Conservation (phyloP, 2,888 invertebrate genomes). For the Erebia ligea region DNA sequence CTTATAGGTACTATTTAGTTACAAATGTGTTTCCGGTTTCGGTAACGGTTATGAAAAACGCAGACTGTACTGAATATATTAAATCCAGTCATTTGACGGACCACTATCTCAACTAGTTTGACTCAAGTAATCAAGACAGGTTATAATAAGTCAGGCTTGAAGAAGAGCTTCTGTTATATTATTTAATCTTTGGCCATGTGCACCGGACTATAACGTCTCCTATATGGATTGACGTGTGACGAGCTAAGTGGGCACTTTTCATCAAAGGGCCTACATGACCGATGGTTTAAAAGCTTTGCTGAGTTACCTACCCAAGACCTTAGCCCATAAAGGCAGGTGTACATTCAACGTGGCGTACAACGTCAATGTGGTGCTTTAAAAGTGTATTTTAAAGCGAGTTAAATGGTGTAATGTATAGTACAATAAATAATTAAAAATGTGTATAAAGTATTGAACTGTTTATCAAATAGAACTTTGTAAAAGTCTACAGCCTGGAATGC, state of each 20-base stretch:
- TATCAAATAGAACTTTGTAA: too few species aligned
- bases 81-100: too few species aligned
- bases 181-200: slow-evolving; percentile 38
- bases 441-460: too few species aligned
- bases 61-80: too few species aligned
- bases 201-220: slow-evolving; percentile 42
- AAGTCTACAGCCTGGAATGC: too few species aligned
- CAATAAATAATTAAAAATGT: too few species aligned
- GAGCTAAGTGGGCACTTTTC: slow-evolving; percentile 79
- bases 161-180: neutral
- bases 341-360: slow-evolving; percentile 16
- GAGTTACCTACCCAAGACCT: slow-evolving; percentile 65
- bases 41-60: too few species aligned
- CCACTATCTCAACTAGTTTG: too few species aligned
- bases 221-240: slow-evolving; percentile 73
- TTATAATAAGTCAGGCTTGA: neutral
- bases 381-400: neutral
- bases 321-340: slow-evolving; percentile 38
- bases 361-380: neutral
- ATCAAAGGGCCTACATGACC: slow-evolving; percentile 74
- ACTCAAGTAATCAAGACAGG: neutral
- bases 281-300: slow-evolving; percentile 78
- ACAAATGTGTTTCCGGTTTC: too few species aligned
- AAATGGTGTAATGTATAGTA: too few species aligned
- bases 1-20: too few species aligned